Evolutionary conservation across 2,797 vertebrate genomes (phyloP), one percentile per base, ranked within the genome.

Genomic region (Acanthopagrus latus): DNA sequence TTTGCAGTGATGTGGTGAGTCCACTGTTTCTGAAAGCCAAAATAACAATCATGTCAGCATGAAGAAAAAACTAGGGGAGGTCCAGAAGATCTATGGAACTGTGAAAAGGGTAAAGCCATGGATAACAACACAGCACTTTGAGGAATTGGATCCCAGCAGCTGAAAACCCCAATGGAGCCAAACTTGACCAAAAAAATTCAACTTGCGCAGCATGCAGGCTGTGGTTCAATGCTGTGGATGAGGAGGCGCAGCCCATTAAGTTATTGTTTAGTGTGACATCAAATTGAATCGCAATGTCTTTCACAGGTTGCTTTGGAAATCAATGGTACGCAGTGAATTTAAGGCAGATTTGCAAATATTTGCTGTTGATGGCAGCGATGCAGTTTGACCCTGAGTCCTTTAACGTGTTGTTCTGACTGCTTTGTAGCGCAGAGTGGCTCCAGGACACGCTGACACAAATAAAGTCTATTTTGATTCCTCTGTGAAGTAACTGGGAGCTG

Each of bases 1-100:
- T 77, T 68, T 71, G 62, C 38, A 66, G 51, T 4, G 7, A 57
- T 76, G 62, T 75, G 64, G 75, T n/a, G 51, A 70, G 47, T 75
- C 29, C 20, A 51, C 62, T 56, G 23, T 73, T 82, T 62, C 64
- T 65, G 23, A 78, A 71, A 71, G 58, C 59, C 71, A 63, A 71
- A 80, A 73, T 76, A 72, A 70, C 59, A 64, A 78, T 78, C 56
- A 64, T 71, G 50, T 84, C 60, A 70, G 46, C 46, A 48, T 73
- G 74, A 80, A 55, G 21, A 62, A 79, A 79, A 82, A 64, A 54
- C 68, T 70, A 63, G 63, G 41, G 16, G 41, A 74, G 64, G 17
- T 75, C 59, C 54, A n/a, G 54, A 25, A 74, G 50, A 71, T 65
- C 63, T 58, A 55, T 71, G 59, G 44, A 76, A 86, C 75, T 75